Evolutionary conservation across 2,113 vertebrate species (phyloP).

Genomic region (Leucosticte australis): DNA sequence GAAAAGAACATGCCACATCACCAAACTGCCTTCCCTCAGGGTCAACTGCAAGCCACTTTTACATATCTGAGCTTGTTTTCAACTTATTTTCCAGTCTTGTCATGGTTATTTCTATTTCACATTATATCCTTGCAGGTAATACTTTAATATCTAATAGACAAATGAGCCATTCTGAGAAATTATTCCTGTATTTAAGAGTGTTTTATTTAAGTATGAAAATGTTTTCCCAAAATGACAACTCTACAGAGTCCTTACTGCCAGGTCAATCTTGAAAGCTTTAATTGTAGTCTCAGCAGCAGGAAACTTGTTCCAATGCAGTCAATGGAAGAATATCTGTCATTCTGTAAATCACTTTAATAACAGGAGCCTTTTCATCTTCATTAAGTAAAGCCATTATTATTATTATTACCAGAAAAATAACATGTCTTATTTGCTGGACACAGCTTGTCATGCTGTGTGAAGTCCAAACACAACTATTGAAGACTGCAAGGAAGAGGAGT

Average conservation of each 20-base stretch:
- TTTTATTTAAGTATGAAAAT: slow-evolving; percentile 6
- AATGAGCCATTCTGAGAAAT: not conserved
- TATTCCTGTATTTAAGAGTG: not conserved
- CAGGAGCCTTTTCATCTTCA: not conserved
- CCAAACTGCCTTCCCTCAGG: not conserved
- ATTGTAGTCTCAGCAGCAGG: slow-evolving; percentile 1
- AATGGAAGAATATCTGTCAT: not conserved
- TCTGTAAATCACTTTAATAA: not conserved
- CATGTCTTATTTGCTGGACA: not conserved
- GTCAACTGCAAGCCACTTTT: not conserved
- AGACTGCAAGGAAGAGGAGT: not conserved
- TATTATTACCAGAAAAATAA: slow-evolving; percentile 14
- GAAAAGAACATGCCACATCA: not conserved
- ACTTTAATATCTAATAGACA: not conserved
- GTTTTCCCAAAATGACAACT: not conserved
- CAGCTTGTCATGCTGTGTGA: not conserved
- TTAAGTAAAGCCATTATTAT: not conserved
- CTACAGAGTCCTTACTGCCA: not conserved
- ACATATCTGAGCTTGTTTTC: not conserved
- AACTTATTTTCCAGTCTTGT: not conserved
- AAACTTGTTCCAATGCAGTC: not conserved
- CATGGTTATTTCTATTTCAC: not conserved
- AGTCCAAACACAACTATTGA: not conserved
- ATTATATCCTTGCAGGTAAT: not conserved
- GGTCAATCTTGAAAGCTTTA: slow-evolving; percentile 16